These are phyloP conservation scores for Metacarcinus magister DNA, from an alignment of 2,888 invertebrate species.

Conservation along the genomic window DNA sequence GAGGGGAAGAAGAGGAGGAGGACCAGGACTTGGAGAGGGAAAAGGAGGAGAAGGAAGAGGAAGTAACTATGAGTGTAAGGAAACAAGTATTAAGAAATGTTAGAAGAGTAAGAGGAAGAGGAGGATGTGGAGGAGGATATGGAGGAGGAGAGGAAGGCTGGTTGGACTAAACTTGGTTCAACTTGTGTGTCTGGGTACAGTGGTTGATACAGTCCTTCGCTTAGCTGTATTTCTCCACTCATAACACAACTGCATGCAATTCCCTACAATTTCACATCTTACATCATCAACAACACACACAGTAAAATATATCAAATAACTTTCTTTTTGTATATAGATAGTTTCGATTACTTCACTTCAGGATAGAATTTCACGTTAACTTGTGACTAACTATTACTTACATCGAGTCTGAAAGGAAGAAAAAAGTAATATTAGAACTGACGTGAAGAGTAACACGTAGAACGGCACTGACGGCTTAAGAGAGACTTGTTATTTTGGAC, in stretches of 20 bases:
- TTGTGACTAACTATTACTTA: background rate
- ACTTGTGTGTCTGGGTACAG: too few relatives aligned
- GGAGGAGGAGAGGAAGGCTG: background rate
- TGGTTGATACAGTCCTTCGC: too few relatives aligned
- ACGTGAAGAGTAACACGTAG: background rate
- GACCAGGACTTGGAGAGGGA: background rate
- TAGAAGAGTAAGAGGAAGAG: background rate
- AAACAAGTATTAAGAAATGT: too few relatives aligned
- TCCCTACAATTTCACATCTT: too few relatives aligned
- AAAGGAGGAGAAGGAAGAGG: background rate
- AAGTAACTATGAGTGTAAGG: too few relatives aligned
- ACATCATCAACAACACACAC: too few relatives aligned
- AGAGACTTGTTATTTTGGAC: conserved; percentile 20
- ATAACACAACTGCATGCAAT: too few relatives aligned
- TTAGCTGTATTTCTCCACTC: too few relatives aligned
- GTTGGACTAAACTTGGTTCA: background rate
- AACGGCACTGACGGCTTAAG: background rate
- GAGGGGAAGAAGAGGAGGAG: background rate
- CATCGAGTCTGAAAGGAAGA: background rate
- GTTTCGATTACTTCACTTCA: too few relatives aligned
- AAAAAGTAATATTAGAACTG: background rate
- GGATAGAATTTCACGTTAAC: too few relatives aligned
- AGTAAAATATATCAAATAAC: too few relatives aligned
- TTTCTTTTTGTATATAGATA: too few relatives aligned
- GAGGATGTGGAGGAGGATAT: background rate